Evolutionary conservation across 2,888 invertebrate genomes (phyloP), one percentile per base, ranked within the genome.

Genomic region (Tipula helvola): DNA sequence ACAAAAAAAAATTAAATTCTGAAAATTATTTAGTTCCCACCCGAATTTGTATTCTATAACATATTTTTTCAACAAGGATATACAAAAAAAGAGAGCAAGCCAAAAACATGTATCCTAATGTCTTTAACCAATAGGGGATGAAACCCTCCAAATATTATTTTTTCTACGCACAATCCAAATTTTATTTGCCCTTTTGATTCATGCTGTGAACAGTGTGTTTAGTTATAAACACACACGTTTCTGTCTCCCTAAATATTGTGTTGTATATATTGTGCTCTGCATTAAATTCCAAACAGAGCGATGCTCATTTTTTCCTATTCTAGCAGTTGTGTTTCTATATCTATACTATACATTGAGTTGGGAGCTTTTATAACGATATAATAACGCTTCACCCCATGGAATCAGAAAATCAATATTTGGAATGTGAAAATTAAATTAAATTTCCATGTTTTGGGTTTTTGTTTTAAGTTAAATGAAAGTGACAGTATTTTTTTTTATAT

Each of bases 371-470:
- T 52, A 16, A 16, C 52, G 16, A 52, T 71, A 28, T 71, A 28
- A 71, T 28, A 28, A 3, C 28, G 10, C 28, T 28, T 71, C 71
- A 71, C 71, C 71, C 71, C 71, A 71, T 71, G 28, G 71, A 71
- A 28, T 71, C 71, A 28, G 71, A 71, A 71, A 71, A 71, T 71
- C 71, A 71, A 71, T 71, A 71, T 28, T 71, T 71, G 71, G 71
- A 71, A 71, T 71, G 71, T 71, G 71, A 71, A 71, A 71, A 71
- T 71, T 71, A 71, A 71, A 71, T 71, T 71, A 71, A 71, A 71
- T 71, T 71, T 71, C 10, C 71, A 8, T 71, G 71, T 71, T 71
- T 71, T 71, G 71, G 28, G 71, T 71, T 71, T 71, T 71, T 71
- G 71, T 57, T 57, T 57, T 57, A 71, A 71, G 28, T 28, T 71